phyloP scores from a whole-genome alignment of 1,140 invertebrate genomes.

The Anoplolepis gracilipes region DNA sequence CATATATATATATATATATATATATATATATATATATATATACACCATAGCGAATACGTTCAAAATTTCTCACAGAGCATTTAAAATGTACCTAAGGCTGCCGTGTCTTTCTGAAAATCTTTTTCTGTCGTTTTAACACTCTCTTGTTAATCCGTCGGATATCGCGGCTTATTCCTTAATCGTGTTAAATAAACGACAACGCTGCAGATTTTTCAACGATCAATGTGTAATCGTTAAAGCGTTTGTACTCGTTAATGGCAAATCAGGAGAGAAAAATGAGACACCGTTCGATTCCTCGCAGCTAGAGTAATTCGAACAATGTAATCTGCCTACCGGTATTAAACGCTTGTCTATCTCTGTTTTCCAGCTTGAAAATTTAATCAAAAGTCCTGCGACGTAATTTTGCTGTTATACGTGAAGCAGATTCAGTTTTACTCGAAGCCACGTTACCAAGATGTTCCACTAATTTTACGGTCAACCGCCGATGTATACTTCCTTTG shows the following conservation, averaged over 20 bases:
- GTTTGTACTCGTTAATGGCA: constrained; percentile 53
- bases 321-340: constrained; percentile 24
- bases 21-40: too few relatives aligned
- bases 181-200: not conserved
- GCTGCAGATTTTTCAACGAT: constrained; percentile 42
- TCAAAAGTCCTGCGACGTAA: constrained; percentile 47
- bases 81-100: constrained; percentile 54
- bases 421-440: constrained; percentile 56
- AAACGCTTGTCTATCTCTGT: not conserved
- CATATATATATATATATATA: too few relatives aligned
- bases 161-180: constrained; percentile 34
- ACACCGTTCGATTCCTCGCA: constrained; percentile 18
- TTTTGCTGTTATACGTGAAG: not conserved
- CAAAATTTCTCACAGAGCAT: constrained; percentile 43
- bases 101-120: constrained; percentile 35
- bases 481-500: constrained; percentile 70
- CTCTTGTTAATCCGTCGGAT: not conserved
- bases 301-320: not conserved
- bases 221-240: constrained; percentile 41
- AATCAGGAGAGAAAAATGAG: constrained; percentile 1
- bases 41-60: not conserved
- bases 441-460: constrained; percentile 65
- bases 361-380: constrained; percentile 34
- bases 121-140: constrained; percentile 9
- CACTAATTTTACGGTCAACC: constrained; percentile 81